Evolutionary conservation across 2,888 invertebrate species (phyloP).

Genomic region (Morpho achilles): DNA sequence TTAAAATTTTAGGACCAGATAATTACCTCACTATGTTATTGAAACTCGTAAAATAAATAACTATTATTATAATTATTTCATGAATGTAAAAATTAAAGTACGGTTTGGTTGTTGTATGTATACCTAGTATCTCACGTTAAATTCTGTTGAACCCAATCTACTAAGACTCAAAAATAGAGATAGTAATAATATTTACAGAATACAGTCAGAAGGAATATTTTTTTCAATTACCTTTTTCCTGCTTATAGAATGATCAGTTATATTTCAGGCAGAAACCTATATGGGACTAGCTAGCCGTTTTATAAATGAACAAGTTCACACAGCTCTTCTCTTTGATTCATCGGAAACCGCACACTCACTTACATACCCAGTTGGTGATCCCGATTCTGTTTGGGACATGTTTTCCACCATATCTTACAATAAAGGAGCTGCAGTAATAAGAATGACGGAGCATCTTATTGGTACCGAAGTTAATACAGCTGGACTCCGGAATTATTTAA

Average conservation of each 20-base stretch:
- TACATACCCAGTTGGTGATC: conserved; percentile 76
- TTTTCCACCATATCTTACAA: conserved; percentile 84
- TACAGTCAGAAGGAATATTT: too few relatives aligned
- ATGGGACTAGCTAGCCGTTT: conserved; percentile 85
- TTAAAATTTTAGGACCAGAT: too few relatives aligned
- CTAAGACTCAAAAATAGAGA: too few relatives aligned
- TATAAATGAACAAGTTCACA: conserved; percentile 83
- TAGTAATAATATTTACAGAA: too few relatives aligned
- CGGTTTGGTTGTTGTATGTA: too few relatives aligned
- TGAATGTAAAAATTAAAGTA: too few relatives aligned
- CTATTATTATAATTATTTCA: too few relatives aligned
- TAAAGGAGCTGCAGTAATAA: conserved; percentile 82
- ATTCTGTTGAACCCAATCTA: too few relatives aligned
- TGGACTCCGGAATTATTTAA: conserved; percentile 78
- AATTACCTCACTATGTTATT: too few relatives aligned
- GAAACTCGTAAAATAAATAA: too few relatives aligned
- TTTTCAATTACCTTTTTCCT: too few relatives aligned
- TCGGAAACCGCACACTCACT: conserved; percentile 78
- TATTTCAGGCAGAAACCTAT: conserved; percentile 75
- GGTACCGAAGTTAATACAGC: conserved; percentile 70
- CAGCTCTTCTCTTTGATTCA: conserved; percentile 81
- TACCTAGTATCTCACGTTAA: too few relatives aligned
- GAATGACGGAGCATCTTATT: conserved; percentile 83
- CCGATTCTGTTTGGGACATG: conserved; percentile 77
- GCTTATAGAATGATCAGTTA: not conserved